A percentile compares a stretch with the other conserved stretches of the same genome.
phyloP scores from a whole-genome alignment of 2,888 invertebrate species.

The Pinctada fucata region DNA sequence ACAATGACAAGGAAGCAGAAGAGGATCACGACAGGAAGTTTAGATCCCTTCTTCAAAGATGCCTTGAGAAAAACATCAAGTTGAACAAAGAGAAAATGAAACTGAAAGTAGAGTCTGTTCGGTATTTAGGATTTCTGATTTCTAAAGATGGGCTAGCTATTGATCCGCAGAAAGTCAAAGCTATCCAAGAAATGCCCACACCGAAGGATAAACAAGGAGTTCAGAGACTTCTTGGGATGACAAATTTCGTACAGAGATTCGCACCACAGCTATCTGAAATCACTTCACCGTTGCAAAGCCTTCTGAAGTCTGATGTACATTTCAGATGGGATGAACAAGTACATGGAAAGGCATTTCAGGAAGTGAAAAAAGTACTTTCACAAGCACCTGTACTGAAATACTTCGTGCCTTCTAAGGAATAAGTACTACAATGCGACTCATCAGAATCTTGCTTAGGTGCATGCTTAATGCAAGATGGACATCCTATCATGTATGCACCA shows the following conservation, averaged over 20 bases:
- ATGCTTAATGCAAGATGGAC: slow-evolving; percentile 43
- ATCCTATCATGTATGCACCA: slow-evolving; percentile 49
- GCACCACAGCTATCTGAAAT: slow-evolving; percentile 38
- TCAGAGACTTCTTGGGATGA: slow-evolving; percentile 41
- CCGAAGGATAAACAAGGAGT: slow-evolving; percentile 34
- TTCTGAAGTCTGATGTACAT: slow-evolving; percentile 28
- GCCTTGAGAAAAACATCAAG: slow-evolving; percentile 28
- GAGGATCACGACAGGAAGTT: slow-evolving; percentile 37
- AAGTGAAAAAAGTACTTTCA: slow-evolving; percentile 32
- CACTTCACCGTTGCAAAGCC: slow-evolving; percentile 32
- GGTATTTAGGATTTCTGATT: slow-evolving; percentile 38
- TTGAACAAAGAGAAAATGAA: slow-evolving; percentile 41
- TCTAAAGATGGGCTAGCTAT: slow-evolving; percentile 30
- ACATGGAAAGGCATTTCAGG: slow-evolving; percentile 32
- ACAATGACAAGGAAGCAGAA: slow-evolving; percentile 32
- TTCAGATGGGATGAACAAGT: slow-evolving; percentile 35
- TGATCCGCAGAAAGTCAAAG: slow-evolving; percentile 38
- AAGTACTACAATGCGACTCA: slow-evolving; percentile 39
- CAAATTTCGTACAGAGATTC: slow-evolving; percentile 43
- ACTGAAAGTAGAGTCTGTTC: slow-evolving; percentile 23
- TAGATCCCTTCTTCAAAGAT: slow-evolving; percentile 27
- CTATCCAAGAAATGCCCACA: slow-evolving; percentile 35
- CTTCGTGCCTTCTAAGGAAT: slow-evolving; percentile 32
- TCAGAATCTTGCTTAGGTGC: slow-evolving; percentile 37
- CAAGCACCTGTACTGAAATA: slow-evolving; percentile 34